Evolutionary conservation across 2,113 vertebrate species (phyloP), one percentile per base, ranked within the genome.

Genomic region (Sorex araneus): DNA sequence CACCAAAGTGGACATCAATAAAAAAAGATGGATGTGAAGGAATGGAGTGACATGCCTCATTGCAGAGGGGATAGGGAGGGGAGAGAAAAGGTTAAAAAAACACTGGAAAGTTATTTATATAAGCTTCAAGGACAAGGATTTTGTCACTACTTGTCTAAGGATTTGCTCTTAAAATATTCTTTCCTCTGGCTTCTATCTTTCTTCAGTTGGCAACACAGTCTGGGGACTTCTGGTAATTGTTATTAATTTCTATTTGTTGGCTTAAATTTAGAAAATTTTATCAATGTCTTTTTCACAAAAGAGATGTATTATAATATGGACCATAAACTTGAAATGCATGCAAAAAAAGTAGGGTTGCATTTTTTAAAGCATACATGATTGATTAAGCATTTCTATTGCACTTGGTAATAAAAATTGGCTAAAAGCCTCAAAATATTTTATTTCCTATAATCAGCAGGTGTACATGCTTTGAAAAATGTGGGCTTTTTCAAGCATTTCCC

Each of bases 91-190:
- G 98, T 99, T 99, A 99, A 98, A 98, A 99, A 98, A 99, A 99
- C 98, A 99, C 94, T 96, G 95, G 97, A 98, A 98, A 98, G 98
- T 99, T 99, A 99, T 99, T 99, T 99, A 99, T 98, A 97, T 97
- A 98, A 98, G 97, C 98, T 97, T 98, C 98, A 98, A 99, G 99
- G 98, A 98, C 98, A 98, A 98, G 97, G 96, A 96, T 97, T 98
- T 98, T 98, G 98, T 99, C 98, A 98, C 98, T 98, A 96, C 95
- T 97, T 97, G 96, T 92, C 96, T 95, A 89, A 98, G 97, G 98
- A 98, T 98, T 98, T 98, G 97, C 98, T 98, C 98, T 98, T 98
- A 97, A 97, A 97, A 30, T 97, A 92, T 93, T 96, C 75, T 84
- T 96, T 97, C 87, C 77, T 94, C 95, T 97, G 96, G 85, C 63